Conservation (phyloP, 2,888 invertebrate genomes). For the Girardia tigrina region DNA sequence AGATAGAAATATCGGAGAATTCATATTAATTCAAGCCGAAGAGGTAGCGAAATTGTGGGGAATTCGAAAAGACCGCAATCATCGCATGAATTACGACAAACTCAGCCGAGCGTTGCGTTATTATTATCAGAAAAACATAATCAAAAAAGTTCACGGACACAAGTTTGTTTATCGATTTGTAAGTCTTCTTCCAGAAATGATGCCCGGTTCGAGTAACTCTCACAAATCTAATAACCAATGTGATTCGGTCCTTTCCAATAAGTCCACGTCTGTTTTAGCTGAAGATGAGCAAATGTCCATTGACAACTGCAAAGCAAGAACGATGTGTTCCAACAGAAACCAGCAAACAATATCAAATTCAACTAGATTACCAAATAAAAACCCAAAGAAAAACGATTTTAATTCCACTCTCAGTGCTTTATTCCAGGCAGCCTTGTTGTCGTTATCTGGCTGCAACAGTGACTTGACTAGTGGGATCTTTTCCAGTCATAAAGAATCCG, state of each 20-base stretch:
- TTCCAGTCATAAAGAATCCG: not conserved
- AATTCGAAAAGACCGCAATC: conserved; percentile 55
- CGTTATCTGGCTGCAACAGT: not conserved
- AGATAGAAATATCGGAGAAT: conserved; percentile 55
- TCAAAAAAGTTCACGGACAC: conserved; percentile 56
- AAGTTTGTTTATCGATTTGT: conserved; percentile 56
- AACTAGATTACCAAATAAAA: not conserved
- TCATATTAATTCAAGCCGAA: conserved; percentile 55
- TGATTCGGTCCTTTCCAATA: conserved; percentile 43
- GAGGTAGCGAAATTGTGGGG: conserved; percentile 58
- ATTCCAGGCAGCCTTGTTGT: conserved; percentile 14
- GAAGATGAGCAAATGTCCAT: not conserved
- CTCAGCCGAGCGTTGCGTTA: conserved; percentile 56
- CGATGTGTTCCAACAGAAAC: conserved; percentile 5
- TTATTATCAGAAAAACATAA: conserved; percentile 57
- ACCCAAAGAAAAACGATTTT: not conserved
- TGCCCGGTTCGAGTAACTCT: conserved; percentile 1
- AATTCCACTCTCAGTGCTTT: conserved; percentile 20
- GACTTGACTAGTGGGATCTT: not conserved
- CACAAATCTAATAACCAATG: not conserved
- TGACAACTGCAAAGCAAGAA: not conserved
- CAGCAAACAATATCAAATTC: not conserved
- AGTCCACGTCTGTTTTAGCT: conserved; percentile 41
- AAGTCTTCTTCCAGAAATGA: conserved; percentile 45
- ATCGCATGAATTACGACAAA: conserved; percentile 59